Evolutionary conservation across 2,888 invertebrate species (phyloP).

Genomic region (Sinopyrophorus schimmeli): DNA sequence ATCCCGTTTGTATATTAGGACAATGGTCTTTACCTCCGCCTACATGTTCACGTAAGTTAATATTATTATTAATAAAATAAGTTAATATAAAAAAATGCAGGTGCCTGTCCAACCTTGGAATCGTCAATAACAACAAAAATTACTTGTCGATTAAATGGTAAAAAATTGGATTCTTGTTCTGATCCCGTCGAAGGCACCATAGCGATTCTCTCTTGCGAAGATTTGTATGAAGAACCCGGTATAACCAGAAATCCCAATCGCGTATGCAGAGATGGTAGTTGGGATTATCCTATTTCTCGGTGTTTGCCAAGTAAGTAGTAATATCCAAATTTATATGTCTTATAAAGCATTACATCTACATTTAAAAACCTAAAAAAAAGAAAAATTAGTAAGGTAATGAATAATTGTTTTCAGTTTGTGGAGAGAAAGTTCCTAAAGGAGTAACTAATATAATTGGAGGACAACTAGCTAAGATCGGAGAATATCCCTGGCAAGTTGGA

Average conservation of each 20-base stretch:
- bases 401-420: slow-evolving; percentile 50
- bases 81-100: not conserved
- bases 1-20: slow-evolving; percentile 9
- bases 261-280: slow-evolving; percentile 20
- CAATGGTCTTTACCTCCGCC: slow-evolving; percentile 4
- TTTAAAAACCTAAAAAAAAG: no score
- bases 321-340: no score
- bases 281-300: slow-evolving; percentile 15
- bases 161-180: not conserved
- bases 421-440: slow-evolving; percentile 42
- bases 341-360: no score
- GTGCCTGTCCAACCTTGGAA: not conserved
- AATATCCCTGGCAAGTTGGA: slow-evolving; percentile 46
- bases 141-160: slow-evolving; percentile 8
- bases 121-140: slow-evolving; percentile 10
- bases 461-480: not conserved
- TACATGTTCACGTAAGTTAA: slow-evolving; percentile 13
- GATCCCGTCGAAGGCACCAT: slow-evolving; percentile 37
- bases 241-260: slow-evolving; percentile 5
- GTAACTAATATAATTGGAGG: slow-evolving; percentile 12
- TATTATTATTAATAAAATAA: not conserved
- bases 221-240: slow-evolving; percentile 39
- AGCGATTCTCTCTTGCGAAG: slow-evolving; percentile 39
- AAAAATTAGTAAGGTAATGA: no score
- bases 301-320: slow-evolving; percentile 20